These are phyloP conservation scores for Diabrotica undecimpunctata DNA, from an alignment of 1,140 invertebrate species.

Conservation along the genomic window DNA sequence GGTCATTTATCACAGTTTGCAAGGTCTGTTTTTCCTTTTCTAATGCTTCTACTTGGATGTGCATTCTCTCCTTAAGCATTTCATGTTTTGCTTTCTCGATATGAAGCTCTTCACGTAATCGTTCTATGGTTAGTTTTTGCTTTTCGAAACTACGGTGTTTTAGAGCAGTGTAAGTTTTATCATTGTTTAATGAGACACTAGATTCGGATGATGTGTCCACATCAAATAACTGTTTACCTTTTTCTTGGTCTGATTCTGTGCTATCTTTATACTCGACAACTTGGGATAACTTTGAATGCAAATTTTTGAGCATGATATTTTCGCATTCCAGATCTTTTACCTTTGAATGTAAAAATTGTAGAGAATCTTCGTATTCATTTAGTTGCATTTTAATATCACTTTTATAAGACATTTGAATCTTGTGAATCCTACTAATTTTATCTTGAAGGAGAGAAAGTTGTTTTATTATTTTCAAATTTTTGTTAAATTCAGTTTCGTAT, in stretches of 20 bases:
- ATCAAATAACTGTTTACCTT: background rate
- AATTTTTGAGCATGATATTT: background rate
- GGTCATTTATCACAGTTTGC: background rate
- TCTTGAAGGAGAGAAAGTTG: slow-evolving; percentile 3
- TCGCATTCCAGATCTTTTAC: slow-evolving; percentile 1
- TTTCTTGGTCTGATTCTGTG: background rate
- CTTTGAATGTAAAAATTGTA: background rate
- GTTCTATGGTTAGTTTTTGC: slow-evolving; percentile 24
- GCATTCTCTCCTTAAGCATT: slow-evolving; percentile 9
- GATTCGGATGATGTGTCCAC: slow-evolving; percentile 6
- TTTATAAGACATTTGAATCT: slow-evolving; percentile 4
- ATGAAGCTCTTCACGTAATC: slow-evolving; percentile 18
- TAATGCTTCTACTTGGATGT: background rate
- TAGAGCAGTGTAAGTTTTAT: background rate
- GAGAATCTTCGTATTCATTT: slow-evolving; percentile 1
- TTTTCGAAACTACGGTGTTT: slow-evolving; percentile 19
- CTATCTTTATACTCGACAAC: background rate
- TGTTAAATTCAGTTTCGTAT: background rate
- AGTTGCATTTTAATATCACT: slow-evolving; percentile 4
- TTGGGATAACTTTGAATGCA: too few relatives aligned
- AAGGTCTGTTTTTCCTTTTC: slow-evolving; percentile 4
- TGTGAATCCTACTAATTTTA: background rate
- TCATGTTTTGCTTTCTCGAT: slow-evolving; percentile 15
- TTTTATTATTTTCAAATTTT: background rate
- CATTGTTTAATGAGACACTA: slow-evolving; percentile 1